Percentiles rank a stretch among this genome's conserved stretches.
Evolutionary conservation across 2,797 vertebrate species (phyloP).

Genomic region (Chrysocyon brachyurus): DNA sequence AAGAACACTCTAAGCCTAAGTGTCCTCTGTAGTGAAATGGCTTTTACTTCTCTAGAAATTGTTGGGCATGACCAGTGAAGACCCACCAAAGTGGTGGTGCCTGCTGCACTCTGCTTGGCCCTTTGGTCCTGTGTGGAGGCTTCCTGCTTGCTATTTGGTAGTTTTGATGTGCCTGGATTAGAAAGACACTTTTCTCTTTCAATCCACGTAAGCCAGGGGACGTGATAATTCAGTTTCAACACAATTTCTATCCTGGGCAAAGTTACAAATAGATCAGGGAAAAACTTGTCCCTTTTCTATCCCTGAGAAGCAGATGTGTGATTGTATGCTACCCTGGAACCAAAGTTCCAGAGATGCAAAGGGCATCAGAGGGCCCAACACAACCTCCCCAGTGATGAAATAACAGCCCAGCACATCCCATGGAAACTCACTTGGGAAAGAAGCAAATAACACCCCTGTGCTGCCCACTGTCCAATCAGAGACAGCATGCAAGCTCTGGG

Average conservation of each 20-base stretch:
- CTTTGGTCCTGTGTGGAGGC: accelerated
- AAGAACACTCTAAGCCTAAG: neutral
- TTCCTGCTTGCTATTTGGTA: neutral
- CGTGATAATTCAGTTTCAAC: neutral
- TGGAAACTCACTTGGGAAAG: neutral
- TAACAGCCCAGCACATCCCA: neutral
- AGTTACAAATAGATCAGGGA: neutral
- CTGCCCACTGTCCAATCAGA: neutral
- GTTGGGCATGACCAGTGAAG: neutral
- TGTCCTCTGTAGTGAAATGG: neutral
- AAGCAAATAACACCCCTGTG: neutral
- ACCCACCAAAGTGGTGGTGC: neutral
- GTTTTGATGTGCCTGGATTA: neutral
- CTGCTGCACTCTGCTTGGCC: neutral
- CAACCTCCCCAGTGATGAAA: neutral
- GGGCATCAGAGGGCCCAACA: neutral
- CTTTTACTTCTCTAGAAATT: neutral
- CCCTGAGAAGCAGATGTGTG: neutral
- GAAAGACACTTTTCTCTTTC: neutral
- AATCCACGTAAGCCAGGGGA: neutral
- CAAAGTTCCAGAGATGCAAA: neutral
- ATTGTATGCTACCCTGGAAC: neutral
- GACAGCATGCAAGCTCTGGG: neutral
- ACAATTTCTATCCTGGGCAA: neutral
- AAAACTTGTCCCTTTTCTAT: neutral